Base-by-base conservation (phyloP, 1,140 invertebrate genomes). In the Pseudomyrmex dendroicus region DNA sequence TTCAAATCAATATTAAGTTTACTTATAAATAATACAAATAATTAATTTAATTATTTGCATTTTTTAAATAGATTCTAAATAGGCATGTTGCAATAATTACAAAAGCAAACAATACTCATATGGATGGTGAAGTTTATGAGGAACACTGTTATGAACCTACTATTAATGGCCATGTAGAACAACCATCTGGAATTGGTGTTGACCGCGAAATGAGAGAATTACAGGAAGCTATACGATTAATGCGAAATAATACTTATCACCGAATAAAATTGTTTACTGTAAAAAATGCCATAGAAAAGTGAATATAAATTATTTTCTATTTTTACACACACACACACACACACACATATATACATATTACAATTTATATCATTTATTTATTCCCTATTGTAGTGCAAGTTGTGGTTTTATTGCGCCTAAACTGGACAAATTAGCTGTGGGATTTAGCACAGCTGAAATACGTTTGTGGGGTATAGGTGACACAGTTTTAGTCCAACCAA, bases 381-480 rank as follows among this genome's bases (percentile, higher is more conserved):
- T 22, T 22, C 78, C 50, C 70, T 85, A 8, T 85, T 94, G 25
- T 87, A 96, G 95, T 88, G 94, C 95, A 57, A 94, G 95, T 77
- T 95, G 95, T 87, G 95, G 94, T 59, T 95, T 94, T 86, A 95
- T 96, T 72, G 95, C 96, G 80, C 91, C 94, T 2, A 93, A 93
- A 56, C 95, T 95, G 91, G 95, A 96, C 82, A 94, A 95, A 87
- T 87, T 96, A 80, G 95, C 95, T 82, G 95, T 94, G 77, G 96
- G 95, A 61, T 96, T 96, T 84, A 95, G 94, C 82, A 95, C 95
- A 82, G 95, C 95, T 5, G 95, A 96, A 91, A 95, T 96, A 73
- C 94, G 95, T 89, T 85, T 96, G 9, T 96, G 95, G 95, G 95
- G 95, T 80, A 94, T 96, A 54, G 95, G 95, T n/a, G 95, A 95